These are phyloP conservation scores for Ellobium chinense DNA, from an alignment of 2,888 invertebrate genomes.

Conservation along the genomic window DNA sequence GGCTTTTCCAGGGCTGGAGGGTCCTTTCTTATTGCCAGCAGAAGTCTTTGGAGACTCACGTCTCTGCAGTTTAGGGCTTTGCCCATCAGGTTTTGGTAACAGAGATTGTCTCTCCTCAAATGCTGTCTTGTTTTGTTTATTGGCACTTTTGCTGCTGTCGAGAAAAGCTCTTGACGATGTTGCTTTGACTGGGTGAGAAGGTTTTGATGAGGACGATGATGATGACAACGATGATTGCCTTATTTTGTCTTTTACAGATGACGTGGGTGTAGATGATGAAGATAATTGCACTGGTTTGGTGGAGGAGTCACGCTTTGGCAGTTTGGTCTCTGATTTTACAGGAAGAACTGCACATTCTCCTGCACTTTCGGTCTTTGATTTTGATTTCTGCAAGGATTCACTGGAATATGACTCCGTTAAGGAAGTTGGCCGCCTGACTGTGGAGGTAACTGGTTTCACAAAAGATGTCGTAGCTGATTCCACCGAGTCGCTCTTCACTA, in stretches of 20 bases:
- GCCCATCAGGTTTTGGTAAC: conserved; percentile 72
- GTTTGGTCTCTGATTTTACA: not conserved
- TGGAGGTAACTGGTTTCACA: conserved; percentile 55
- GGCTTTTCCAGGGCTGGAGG: conserved; percentile 58
- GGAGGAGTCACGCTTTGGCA: not conserved
- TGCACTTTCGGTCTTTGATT: not conserved
- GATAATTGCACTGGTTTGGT: conserved; percentile 3
- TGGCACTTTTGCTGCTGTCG: conserved; percentile 16
- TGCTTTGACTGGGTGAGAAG: not conserved
- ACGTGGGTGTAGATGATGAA: conserved; percentile 47
- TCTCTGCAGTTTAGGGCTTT: conserved; percentile 68
- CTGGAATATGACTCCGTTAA: conserved; percentile 62
- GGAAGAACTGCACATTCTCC: not conserved
- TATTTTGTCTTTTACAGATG: conserved; percentile 22
- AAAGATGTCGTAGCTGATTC: conserved; percentile 60
- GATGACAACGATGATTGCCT: not conserved
- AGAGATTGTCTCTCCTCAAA: conserved; percentile 62
- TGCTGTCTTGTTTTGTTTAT: conserved; percentile 37
- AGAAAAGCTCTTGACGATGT: conserved; percentile 13
- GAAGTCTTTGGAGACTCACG: conserved; percentile 47
- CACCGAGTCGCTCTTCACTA: conserved; percentile 25
- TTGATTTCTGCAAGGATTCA: conserved; percentile 5
- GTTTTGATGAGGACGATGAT: not conserved
- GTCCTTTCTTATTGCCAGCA: conserved; percentile 37
- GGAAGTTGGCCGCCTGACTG: conserved; percentile 66